These are phyloP conservation scores for Idaea biselata DNA, from an alignment of 2,888 invertebrate species.

Conservation along the genomic window DNA sequence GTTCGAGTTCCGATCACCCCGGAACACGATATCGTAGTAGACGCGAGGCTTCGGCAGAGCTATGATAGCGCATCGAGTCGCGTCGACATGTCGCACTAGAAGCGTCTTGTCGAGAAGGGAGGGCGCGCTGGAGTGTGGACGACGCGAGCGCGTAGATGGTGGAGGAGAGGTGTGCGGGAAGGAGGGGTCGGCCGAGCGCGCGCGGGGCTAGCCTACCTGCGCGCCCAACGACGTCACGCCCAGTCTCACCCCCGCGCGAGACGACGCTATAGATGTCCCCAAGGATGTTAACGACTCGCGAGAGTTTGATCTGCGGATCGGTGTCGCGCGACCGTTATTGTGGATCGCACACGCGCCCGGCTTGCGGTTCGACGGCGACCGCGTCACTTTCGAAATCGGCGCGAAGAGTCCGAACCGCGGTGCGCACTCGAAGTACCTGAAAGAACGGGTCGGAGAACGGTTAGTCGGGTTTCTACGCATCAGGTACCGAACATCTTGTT, in stretches of 20 bases:
- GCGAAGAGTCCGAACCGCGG: conserved; percentile 96
- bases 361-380: conserved; percentile 88
- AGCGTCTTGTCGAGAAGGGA: conserved; percentile 69
- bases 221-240: conserved; percentile 85
- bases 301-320: conserved; percentile 86
- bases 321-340: conserved; percentile 82
- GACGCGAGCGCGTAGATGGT: conserved; percentile 39
- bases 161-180: conserved; percentile 46
- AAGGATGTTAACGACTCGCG: conserved; percentile 90
- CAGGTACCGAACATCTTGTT: neutral
- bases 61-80: conserved; percentile 71
- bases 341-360: conserved; percentile 83
- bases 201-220: conserved; percentile 83
- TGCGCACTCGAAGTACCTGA: conserved; percentile 95
- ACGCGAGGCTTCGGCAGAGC: conserved; percentile 69
- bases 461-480: conserved; percentile 11
- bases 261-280: conserved; percentile 83
- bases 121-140: conserved; percentile 61
- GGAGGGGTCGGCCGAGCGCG: conserved; percentile 72
- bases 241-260: conserved; percentile 85
- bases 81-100: conserved; percentile 66
- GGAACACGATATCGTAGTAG: conserved; percentile 67
- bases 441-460: conserved; percentile 32
- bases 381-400: conserved; percentile 93
- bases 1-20: conserved; percentile 41